Conservation (phyloP, 1,140 invertebrate species). For the Cyrtorhinus lividipennis region DNA sequence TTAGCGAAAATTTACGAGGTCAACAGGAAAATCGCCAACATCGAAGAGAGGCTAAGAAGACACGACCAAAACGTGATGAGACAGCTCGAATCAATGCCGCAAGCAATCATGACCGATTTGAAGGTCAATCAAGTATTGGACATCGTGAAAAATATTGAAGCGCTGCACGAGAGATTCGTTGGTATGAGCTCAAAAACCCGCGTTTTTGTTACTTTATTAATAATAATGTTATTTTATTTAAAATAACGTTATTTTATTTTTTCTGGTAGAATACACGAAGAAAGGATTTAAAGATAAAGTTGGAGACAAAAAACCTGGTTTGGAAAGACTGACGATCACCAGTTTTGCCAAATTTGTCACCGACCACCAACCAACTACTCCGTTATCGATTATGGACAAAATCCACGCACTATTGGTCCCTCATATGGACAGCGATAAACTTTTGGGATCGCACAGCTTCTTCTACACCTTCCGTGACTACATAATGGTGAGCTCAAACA, state of each 20-base stretch:
- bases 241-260: neutral
- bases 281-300: neutral
- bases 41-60: neutral
- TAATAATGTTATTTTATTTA: too few species aligned
- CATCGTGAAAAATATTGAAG: neutral
- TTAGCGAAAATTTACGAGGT: neutral
- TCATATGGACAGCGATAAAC: conserved; percentile 25
- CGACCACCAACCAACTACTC: neutral
- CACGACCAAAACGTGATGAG: neutral
- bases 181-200: too few species aligned
- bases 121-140: conserved; percentile 9
- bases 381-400: conserved; percentile 40
- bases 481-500: too few species aligned
- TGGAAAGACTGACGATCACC: conserved; percentile 3
- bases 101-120: neutral
- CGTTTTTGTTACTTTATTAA: too few species aligned
- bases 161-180: neutral
- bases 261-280: neutral
- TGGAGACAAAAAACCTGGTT: neutral
- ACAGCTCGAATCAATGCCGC: neutral
- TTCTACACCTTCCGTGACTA: neutral
- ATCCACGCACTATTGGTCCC: conserved; percentile 41
- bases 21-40: neutral
- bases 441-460: neutral
- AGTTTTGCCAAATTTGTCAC: neutral